These are phyloP conservation scores for Lasioglossum baleicum DNA, from an alignment of 1,140 invertebrate species.

Conservation along the genomic window DNA sequence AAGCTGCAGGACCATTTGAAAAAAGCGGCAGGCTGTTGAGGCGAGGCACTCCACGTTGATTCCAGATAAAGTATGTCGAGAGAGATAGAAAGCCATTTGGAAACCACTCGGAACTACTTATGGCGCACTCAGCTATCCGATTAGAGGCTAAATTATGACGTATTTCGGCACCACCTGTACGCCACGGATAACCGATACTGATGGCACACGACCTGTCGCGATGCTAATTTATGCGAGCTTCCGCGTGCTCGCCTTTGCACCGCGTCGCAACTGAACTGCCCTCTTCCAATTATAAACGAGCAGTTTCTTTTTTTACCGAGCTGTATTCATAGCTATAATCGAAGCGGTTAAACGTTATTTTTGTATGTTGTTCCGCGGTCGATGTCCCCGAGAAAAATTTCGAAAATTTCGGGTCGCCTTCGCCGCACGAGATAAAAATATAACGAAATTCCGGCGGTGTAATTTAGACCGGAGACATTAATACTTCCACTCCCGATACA, in stretches of 20 bases:
- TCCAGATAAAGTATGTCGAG: slow-evolving; percentile 47
- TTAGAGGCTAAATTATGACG: slow-evolving; percentile 62
- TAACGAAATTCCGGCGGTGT: slow-evolving; percentile 14
- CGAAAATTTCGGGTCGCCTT: not conserved
- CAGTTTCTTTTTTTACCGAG: too few species aligned
- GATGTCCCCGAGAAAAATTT: too few species aligned
- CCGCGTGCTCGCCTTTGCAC: slow-evolving; percentile 35
- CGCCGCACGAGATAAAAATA: not conserved
- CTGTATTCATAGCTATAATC: too few species aligned
- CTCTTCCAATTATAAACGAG: too few species aligned
- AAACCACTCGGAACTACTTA: slow-evolving; percentile 49
- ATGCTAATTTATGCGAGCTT: slow-evolving; percentile 59
- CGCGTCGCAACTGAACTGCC: slow-evolving; percentile 1
- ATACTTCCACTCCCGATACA: slow-evolving; percentile 14
- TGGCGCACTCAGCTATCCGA: slow-evolving; percentile 50
- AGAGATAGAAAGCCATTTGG: slow-evolving; percentile 55
- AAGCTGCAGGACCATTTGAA: too few species aligned
- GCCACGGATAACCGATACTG: slow-evolving; percentile 55
- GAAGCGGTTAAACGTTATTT: too few species aligned
- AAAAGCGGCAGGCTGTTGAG: not conserved
- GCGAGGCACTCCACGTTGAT: slow-evolving; percentile 29
- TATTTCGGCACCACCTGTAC: slow-evolving; percentile 51
- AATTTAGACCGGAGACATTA: slow-evolving; percentile 26
- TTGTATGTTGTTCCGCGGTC: too few species aligned
- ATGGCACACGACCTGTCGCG: slow-evolving; percentile 38